A percentile compares a stretch with the other conserved stretches of the same genome.
Evolutionary conservation across 30 jellyfish, hydroid and myxozoan genomes (phyloP).

Genomic region (Cassiopea andromeda): DNA sequence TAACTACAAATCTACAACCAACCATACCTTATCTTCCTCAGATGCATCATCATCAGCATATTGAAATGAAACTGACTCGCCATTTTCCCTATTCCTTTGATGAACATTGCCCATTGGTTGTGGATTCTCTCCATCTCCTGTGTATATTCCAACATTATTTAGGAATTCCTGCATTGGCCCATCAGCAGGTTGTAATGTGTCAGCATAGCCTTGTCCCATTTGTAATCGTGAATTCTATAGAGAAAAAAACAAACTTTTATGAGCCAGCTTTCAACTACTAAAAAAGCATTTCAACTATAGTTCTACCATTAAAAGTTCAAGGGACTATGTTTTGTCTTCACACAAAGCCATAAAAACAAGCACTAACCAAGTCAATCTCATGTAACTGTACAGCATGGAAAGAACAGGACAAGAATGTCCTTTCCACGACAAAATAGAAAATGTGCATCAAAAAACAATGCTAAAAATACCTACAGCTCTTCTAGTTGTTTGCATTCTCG

Average conservation of each 20-base stretch:
- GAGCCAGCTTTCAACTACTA: neutral
- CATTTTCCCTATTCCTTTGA: neutral
- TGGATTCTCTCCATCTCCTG: conserved; percentile 9
- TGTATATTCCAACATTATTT: conserved; percentile 4
- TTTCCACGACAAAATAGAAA: no score
- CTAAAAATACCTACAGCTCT: conserved; percentile 4
- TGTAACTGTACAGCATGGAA: no score
- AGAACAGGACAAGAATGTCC: no score
- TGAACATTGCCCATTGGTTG: neutral
- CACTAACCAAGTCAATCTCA: no score
- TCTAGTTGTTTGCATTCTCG: conserved; percentile 33
- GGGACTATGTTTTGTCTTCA: no score
- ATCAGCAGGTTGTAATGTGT: conserved; percentile 50
- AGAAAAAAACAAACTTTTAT: neutral
- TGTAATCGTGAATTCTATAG: conserved; percentile 21
- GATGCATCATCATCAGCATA: neutral
- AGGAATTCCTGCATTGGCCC: conserved; percentile 39
- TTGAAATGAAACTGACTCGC: neutral
- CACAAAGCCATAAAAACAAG: no score
- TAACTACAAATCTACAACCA: neutral
- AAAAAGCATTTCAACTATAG: neutral
- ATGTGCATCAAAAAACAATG: no score
- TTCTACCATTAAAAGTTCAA: no score
- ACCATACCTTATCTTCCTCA: conserved; percentile 34
- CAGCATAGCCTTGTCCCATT: conserved; percentile 70